Evolutionary conservation across 2,113 vertebrate species (phyloP).

Genomic region (Aphyosemion australe): DNA sequence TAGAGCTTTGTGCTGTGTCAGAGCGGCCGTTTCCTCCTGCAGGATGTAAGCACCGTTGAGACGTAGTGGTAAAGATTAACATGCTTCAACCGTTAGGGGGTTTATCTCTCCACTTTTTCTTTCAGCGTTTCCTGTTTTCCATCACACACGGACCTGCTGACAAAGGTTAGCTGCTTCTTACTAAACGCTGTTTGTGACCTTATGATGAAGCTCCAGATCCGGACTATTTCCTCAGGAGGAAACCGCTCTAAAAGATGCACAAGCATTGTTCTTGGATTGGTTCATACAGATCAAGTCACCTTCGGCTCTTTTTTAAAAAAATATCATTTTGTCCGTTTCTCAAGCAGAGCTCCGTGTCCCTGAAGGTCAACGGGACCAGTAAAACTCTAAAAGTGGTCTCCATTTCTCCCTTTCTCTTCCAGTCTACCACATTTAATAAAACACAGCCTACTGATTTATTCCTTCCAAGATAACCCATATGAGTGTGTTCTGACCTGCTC

Average conservation of each 20-base stretch:
- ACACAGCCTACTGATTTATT: background rate
- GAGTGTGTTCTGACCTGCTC: background rate
- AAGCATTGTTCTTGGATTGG: background rate
- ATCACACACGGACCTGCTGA: background rate
- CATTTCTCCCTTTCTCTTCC: background rate
- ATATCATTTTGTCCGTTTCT: background rate
- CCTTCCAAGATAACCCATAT: background rate
- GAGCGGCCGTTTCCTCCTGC: conserved; percentile 27
- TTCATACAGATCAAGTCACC: background rate
- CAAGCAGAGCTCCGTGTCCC: background rate
- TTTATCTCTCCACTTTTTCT: conserved; percentile 5
- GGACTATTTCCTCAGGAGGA: background rate
- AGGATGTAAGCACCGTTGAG: conserved; percentile 17
- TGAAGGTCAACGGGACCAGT: conserved; percentile 2
- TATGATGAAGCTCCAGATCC: no score
- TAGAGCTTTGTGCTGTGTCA: conserved; percentile 21
- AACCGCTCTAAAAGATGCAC: conserved; percentile 12
- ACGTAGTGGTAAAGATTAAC: conserved; percentile 30
- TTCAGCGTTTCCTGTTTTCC: background rate
- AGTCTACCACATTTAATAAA: background rate
- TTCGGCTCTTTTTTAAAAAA: background rate
- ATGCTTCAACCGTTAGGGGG: background rate
- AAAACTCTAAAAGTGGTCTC: background rate
- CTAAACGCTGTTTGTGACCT: background rate
- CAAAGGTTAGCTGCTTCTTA: conserved; percentile 10